Percentiles rank a stretch among this genome's conserved stretches.
These are phyloP conservation scores for Drosophila crucigera DNA, from an alignment of 2,888 invertebrate species.

Conservation along the genomic window DNA sequence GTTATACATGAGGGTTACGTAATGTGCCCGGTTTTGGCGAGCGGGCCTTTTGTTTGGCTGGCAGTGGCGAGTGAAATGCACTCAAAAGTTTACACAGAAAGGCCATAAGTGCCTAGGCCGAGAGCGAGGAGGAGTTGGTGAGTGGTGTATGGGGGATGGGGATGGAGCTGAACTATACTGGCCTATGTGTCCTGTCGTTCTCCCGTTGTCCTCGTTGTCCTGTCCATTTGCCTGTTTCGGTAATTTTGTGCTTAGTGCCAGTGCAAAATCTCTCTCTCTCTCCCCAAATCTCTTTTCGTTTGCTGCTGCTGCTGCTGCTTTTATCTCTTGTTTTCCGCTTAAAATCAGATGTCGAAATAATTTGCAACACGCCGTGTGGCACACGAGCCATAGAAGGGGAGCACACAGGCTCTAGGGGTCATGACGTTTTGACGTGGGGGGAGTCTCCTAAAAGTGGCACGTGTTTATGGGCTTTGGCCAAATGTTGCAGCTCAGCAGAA, in stretches of 20 bases:
- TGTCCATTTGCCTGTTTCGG: constrained; percentile 70
- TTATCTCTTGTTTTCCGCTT: constrained; percentile 85
- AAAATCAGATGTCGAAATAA: constrained; percentile 85
- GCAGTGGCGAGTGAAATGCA: constrained; percentile 76
- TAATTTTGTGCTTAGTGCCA: constrained; percentile 77
- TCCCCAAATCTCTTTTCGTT: not conserved
- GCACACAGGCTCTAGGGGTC: constrained; percentile 14
- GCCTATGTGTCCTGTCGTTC: constrained; percentile 5
- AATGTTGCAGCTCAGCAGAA: constrained; percentile 55
- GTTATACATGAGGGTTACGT: constrained; percentile 32
- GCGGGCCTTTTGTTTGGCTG: constrained; percentile 73
- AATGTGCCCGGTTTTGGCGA: constrained; percentile 60
- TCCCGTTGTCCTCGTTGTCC: constrained; percentile 46
- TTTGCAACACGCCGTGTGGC: constrained; percentile 79
- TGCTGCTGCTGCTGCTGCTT: constrained; percentile 8
- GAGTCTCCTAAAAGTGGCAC: constrained; percentile 61
- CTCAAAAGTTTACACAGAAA: constrained; percentile 80
- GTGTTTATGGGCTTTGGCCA: constrained; percentile 69
- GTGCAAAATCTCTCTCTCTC: constrained; percentile 52
- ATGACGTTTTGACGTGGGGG: constrained; percentile 1
- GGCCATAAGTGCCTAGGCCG: constrained; percentile 70
- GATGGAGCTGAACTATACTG: not conserved
- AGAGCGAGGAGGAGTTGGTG: not conserved
- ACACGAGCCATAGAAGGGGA: constrained; percentile 50
- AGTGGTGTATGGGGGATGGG: not conserved